A percentile compares a stretch with the other conserved stretches of the same genome.
Evolutionary conservation across 1,140 invertebrate species (phyloP).

Genomic region (Stegodyphus dumicola): DNA sequence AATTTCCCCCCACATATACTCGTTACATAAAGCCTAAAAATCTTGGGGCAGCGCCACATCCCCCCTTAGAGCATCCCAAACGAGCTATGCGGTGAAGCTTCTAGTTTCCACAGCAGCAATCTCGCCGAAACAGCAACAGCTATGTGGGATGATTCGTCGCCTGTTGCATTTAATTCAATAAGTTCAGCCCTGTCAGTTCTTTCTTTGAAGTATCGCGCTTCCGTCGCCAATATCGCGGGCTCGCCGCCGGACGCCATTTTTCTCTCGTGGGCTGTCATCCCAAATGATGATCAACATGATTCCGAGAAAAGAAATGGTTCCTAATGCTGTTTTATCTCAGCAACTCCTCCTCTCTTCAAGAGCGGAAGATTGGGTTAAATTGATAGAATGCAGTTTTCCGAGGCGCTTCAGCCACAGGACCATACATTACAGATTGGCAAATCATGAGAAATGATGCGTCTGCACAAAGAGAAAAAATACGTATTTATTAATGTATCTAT

Average conservation of each 20-base stretch:
- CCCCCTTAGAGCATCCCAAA: too few species aligned
- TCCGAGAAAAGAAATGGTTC: constrained; percentile 45
- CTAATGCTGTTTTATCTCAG: constrained; percentile 49
- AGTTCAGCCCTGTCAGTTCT: constrained; percentile 1
- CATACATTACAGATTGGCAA: not conserved
- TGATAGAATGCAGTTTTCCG: constrained; percentile 39
- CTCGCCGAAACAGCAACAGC: constrained; percentile 25
- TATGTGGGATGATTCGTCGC: not conserved
- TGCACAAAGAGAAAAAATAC: too few species aligned
- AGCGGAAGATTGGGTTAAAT: constrained; percentile 44
- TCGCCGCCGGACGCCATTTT: not conserved
- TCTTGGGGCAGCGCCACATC: too few species aligned
- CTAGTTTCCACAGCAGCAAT: not conserved
- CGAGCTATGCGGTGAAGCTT: too few species aligned
- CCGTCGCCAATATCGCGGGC: constrained; percentile 27
- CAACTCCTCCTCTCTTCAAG: not conserved
- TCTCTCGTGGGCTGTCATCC: constrained; percentile 7
- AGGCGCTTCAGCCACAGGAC: not conserved
- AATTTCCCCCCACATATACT: not conserved
- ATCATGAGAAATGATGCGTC: constrained; percentile 10
- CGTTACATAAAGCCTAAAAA: not conserved
- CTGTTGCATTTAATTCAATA: constrained; percentile 55
- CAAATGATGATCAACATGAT: constrained; percentile 53
- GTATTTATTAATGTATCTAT: too few species aligned
- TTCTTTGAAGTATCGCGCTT: constrained; percentile 30